Evolutionary conservation across 2,113 vertebrate species (phyloP).

Genomic region (Pogonocichla stellata): DNA sequence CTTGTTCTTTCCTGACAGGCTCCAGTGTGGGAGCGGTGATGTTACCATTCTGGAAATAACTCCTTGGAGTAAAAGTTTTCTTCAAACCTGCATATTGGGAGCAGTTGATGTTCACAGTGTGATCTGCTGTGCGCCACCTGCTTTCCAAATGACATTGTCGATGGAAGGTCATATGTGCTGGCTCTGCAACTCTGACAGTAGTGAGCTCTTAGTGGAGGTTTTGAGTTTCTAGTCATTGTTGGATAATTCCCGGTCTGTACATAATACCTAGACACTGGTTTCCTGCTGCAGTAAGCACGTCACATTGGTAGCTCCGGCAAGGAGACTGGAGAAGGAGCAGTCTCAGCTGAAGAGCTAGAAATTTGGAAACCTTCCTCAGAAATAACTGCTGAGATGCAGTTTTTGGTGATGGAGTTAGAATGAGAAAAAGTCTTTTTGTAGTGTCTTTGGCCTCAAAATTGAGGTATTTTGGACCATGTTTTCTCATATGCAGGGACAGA

Average conservation of each 20-base stretch:
- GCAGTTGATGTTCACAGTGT: rapidly evolving
- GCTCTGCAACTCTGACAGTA: rapidly evolving
- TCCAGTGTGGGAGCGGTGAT: too few species aligned
- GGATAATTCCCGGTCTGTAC: background rate
- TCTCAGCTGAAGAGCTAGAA: too few species aligned
- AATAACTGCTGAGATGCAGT: background rate
- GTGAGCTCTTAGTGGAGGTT: background rate
- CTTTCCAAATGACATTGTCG: rapidly evolving
- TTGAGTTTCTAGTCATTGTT: background rate
- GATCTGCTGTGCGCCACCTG: rapidly evolving
- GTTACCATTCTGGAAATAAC: rapidly evolving
- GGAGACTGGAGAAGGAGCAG: background rate
- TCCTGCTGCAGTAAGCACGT: too few species aligned
- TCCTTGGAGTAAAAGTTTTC: background rate
- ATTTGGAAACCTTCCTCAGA: background rate
- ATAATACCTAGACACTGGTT: rapidly evolving
- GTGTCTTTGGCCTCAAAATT: background rate
- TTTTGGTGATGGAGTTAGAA: background rate
- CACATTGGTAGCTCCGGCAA: rapidly evolving
- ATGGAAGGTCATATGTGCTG: rapidly evolving
- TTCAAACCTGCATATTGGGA: rapidly evolving
- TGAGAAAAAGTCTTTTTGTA: background rate
- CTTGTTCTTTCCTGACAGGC: background rate
- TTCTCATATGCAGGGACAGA: rapidly evolving
- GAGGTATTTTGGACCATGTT: rapidly evolving